A percentile compares a stretch with the other conserved stretches of the same genome.
phyloP scores from a whole-genome alignment of 2,888 invertebrate species.

The Pheosia tremula region DNA sequence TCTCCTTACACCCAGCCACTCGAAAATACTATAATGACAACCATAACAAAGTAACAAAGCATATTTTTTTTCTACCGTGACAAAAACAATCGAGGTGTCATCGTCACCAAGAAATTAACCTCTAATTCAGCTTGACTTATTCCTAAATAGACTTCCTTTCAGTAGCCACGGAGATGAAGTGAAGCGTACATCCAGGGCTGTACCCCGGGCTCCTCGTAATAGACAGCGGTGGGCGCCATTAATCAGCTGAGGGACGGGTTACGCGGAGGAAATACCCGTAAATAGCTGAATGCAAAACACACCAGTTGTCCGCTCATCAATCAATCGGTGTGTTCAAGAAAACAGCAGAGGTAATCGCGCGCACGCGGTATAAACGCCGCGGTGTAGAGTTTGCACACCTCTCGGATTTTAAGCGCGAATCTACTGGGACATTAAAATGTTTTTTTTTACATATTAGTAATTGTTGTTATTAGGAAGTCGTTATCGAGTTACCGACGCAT shows the following conservation, averaged over 20 bases:
- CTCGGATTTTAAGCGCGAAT: too few species aligned
- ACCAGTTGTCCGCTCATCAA: constrained; percentile 81
- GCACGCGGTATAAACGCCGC: constrained; percentile 33
- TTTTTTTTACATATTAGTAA: too few species aligned
- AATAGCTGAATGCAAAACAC: constrained; percentile 83
- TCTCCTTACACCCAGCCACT: neutral
- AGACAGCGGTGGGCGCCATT: constrained; percentile 69
- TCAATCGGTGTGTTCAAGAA: constrained; percentile 59
- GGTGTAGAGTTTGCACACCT: constrained; percentile 10
- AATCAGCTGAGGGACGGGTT: constrained; percentile 78
- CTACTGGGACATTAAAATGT: too few species aligned
- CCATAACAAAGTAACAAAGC: neutral
- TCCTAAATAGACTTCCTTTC: constrained; percentile 38
- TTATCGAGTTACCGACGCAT: too few species aligned
- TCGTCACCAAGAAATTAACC: constrained; percentile 26
- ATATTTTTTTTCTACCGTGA: neutral
- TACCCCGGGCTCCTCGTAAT: constrained; percentile 47
- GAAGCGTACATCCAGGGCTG: constrained; percentile 60
- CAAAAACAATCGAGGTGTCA: constrained; percentile 2
- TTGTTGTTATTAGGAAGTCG: too few species aligned
- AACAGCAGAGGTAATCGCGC: constrained; percentile 18
- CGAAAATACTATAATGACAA: neutral
- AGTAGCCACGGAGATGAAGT: constrained; percentile 38
- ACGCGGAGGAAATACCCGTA: constrained; percentile 82
- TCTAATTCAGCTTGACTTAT: constrained; percentile 33